These are phyloP conservation scores for Ramphastos sulfuratus DNA, from an alignment of 2,113 vertebrate genomes.

Conservation along the genomic window DNA sequence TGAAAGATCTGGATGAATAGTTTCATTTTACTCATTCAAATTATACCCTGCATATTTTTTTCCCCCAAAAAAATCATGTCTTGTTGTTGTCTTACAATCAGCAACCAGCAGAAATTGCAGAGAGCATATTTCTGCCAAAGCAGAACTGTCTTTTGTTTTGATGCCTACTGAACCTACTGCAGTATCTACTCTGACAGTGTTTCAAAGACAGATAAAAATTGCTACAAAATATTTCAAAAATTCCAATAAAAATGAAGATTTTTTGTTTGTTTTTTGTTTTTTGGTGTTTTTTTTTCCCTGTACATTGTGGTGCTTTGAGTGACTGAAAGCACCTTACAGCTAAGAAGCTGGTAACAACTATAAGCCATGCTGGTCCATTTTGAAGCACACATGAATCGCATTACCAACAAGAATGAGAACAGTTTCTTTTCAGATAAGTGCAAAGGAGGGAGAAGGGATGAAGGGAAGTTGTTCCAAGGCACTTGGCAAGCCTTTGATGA, in stretches of 20 bases:
- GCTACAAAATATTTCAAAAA: background rate
- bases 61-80: constrained; percentile 12
- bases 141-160: background rate
- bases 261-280: background rate
- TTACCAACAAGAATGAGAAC: background rate
- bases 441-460: background rate
- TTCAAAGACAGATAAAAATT: background rate
- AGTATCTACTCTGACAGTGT: fast-evolving
- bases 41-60: background rate
- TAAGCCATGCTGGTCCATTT: background rate
- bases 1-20: background rate
- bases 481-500: background rate
- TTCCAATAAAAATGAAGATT: background rate
- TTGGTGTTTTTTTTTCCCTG: no score
- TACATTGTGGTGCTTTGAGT: background rate
- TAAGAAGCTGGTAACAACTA: background rate
- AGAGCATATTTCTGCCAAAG: background rate
- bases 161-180: background rate
- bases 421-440: background rate
- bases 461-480: background rate
- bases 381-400: fast-evolving
- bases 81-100: background rate
- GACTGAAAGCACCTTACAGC: background rate
- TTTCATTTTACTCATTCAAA: constrained; percentile 27
- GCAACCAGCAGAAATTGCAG: constrained; percentile 9